A percentile compares a stretch with the other conserved stretches of the same genome.
These are phyloP conservation scores for Cololabis saira DNA, from an alignment of 2,113 vertebrate genomes.

Conservation along the genomic window DNA sequence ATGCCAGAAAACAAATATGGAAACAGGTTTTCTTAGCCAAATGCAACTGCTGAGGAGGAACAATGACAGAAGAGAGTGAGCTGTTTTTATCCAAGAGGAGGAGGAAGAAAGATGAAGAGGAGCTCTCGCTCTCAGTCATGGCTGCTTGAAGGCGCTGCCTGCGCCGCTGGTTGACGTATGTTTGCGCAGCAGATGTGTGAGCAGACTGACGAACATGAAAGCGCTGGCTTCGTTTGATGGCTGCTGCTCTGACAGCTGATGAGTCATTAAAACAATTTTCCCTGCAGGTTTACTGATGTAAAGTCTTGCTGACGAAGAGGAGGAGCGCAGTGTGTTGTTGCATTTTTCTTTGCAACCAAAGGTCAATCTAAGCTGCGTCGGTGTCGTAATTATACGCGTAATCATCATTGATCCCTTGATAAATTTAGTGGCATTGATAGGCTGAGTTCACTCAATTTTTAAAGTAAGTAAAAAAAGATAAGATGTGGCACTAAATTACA, in stretches of 20 bases:
- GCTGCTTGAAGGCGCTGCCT: neutral
- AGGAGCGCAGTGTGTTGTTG: neutral
- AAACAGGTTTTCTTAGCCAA: no score
- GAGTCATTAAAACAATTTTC: conserved; percentile 43
- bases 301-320: neutral
- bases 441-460: no score
- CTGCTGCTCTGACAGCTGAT: conserved; percentile 23
- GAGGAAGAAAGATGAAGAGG: neutral
- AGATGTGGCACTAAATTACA: no score
- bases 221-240: conserved; percentile 20
- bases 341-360: no score
- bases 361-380: no score
- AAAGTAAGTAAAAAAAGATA: no score
- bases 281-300: conserved; percentile 16
- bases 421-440: no score
- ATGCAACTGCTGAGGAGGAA: neutral
- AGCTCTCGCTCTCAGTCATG: neutral
- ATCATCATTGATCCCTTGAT: no score
- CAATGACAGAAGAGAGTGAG: neutral
- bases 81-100: conserved; percentile 12
- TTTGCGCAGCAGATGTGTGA: neutral
- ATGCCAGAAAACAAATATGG: no score
- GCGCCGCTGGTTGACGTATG: neutral
- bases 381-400: no score
- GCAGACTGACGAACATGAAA: conserved; percentile 25